phyloP scores from a whole-genome alignment of 1,140 invertebrate genomes.

The Heliconius hermathena region DNA sequence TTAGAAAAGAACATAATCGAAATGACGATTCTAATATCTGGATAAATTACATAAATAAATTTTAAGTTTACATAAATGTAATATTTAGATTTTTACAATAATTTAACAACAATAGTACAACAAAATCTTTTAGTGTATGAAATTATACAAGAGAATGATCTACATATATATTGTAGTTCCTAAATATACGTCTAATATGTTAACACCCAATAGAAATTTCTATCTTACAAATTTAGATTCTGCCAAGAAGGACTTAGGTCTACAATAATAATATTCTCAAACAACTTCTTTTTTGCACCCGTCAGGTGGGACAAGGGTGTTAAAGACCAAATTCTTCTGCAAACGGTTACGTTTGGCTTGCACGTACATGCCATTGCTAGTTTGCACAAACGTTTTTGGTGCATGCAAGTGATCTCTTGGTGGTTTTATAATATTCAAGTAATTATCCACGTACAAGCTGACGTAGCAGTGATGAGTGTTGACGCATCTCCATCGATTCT shows the following conservation, averaged over 20 bases:
- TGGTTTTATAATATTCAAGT: conserved; percentile 33
- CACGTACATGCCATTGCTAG: conserved; percentile 32
- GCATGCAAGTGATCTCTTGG: conserved; percentile 42
- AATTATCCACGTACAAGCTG: conserved; percentile 32
- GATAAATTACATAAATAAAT: not conserved
- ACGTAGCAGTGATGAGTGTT: conserved; percentile 42
- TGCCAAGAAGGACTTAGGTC: no score
- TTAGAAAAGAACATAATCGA: not conserved
- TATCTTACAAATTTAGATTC: no score
- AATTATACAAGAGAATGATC: not conserved
- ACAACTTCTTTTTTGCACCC: not conserved
- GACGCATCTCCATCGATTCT: conserved; percentile 30
- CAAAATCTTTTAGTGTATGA: not conserved
- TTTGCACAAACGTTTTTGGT: conserved; percentile 33
- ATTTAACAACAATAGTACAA: not conserved
- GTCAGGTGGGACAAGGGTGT: not conserved
- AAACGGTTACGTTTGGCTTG: conserved; percentile 14
- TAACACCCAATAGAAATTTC: no score
- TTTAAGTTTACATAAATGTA: not conserved
- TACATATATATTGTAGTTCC: no score
- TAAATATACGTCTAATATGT: no score
- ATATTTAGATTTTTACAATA: not conserved
- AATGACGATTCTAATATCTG: not conserved
- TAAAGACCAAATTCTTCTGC: not conserved
- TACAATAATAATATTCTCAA: no score